A percentile compares a stretch with the other conserved stretches of the same genome.
phyloP scores from a whole-genome alignment of 2,797 vertebrate genomes.

The Labeo calbasu region DNA sequence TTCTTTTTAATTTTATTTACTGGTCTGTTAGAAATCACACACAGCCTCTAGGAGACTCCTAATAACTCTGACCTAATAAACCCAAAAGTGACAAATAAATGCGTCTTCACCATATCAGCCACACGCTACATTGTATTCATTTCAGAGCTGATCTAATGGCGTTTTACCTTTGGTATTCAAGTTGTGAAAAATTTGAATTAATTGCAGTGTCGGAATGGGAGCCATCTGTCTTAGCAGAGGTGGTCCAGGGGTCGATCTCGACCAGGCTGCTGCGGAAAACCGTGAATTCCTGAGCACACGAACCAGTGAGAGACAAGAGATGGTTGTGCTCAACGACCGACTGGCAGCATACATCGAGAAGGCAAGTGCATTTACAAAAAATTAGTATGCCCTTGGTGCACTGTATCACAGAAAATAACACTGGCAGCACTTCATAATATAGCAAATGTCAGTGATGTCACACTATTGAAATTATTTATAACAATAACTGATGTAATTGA shows the following conservation, averaged over 20 bases:
- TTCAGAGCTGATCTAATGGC: not conserved
- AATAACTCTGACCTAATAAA: slow-evolving; percentile 6
- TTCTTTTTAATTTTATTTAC: slow-evolving; percentile 10
- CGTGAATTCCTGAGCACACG: slow-evolving; percentile 74
- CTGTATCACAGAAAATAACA: not conserved
- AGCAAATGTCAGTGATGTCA: not conserved
- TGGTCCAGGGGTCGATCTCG: slow-evolving; percentile 71
- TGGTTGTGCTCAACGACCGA: slow-evolving; percentile 79
- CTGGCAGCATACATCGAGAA: slow-evolving; percentile 78
- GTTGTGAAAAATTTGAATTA: not conserved
- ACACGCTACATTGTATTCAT: not conserved
- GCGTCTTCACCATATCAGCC: not conserved
- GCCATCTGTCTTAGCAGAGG: slow-evolving; percentile 68
- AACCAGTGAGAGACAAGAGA: slow-evolving; percentile 71
- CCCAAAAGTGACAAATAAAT: slow-evolving; percentile 22
- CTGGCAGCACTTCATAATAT: not conserved
- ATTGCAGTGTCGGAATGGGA: slow-evolving; percentile 66
- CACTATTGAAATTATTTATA: not conserved
- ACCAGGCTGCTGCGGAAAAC: slow-evolving; percentile 75
- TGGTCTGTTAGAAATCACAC: slow-evolving; percentile 16
- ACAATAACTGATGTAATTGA: not conserved
- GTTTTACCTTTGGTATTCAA: not conserved
- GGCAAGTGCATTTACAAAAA: slow-evolving; percentile 58
- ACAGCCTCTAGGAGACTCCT: not conserved
- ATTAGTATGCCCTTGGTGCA: not conserved